Base-by-base conservation (phyloP, 2,113 vertebrate species). In the Stigmatopora argus region DNA sequence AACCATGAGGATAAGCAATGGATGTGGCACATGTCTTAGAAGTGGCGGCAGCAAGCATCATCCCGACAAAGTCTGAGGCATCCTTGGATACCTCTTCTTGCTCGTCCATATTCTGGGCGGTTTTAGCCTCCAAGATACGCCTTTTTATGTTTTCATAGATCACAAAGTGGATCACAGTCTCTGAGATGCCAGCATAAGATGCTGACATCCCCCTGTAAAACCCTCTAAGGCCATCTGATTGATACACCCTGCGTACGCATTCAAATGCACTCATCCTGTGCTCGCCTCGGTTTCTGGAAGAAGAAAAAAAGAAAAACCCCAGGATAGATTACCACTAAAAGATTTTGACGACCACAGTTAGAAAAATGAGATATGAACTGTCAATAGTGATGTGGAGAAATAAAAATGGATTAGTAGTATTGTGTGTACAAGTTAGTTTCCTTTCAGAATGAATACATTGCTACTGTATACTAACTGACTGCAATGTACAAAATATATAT, bases 61-160 rank as follows among this genome's bases (percentile, higher is more conserved):
- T 94, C 57, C 94, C 93, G 62, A 94, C 89, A 85, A 99, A 99
- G 90, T 98, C 96, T 0, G 94, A 95, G 4, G 93, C 93, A 66
- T 96, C 94, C 87, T 92, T 97, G 31, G 92, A 90, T 0, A 90
- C 74, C 46, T 96, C 94, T 55, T 96, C 94, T n/a, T 94, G 94
- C 55, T 82, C 92, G 35, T 94, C 93, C 91, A 96, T 89, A 63
- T 89, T 88, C 78, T 92, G 91, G 38, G 91, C 78, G 67, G 91
- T 87, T 83, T 97, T 98, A 82, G 86, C 87, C 82, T 94, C 94
- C 81, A 94, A 73, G 6, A 99, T 86, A 69, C 90, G 94, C 53
- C 94, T 92, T 75, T 99, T 99, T 91, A 99, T 97, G 88, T 92
- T 96, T 87, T 99, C 97, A 88, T 99, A 99, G 89, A 99, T 99